phyloP scores from a whole-genome alignment of 2,797 vertebrate genomes.

The Hephaestus fuliginosus region DNA sequence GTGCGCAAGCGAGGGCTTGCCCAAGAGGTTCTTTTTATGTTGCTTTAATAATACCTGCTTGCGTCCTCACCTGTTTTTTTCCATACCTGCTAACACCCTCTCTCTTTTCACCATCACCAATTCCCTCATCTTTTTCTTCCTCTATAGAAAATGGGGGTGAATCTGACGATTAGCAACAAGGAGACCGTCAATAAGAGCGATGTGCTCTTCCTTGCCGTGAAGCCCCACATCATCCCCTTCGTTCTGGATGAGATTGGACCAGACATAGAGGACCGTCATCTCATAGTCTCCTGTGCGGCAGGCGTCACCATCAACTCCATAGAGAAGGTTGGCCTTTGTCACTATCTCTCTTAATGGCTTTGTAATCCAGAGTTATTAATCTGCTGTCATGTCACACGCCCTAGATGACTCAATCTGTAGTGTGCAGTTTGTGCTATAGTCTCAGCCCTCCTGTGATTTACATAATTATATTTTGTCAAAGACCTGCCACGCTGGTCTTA shows the following conservation, averaged over 20 bases:
- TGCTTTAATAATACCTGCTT: conserved; percentile 20
- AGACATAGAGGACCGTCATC: conserved; percentile 92
- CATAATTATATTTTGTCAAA: not conserved
- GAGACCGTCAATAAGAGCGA: conserved; percentile 92
- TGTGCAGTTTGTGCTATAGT: not conserved
- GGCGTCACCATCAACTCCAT: conserved; percentile 96
- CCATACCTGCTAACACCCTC: not conserved
- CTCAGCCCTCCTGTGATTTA: not conserved
- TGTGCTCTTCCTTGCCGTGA: conserved; percentile 94
- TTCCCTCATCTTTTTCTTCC: not conserved
- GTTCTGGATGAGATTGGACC: conserved; percentile 95
- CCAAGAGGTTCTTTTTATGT: not conserved
- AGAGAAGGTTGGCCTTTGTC: conserved; percentile 87
- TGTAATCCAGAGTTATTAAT: not conserved
- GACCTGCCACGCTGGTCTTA: not conserved
- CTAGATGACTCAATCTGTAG: not conserved
- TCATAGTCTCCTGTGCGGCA: conserved; percentile 95
- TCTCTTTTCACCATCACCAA: not conserved
- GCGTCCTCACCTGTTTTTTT: no score
- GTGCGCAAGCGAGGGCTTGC: not conserved
- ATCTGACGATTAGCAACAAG: conserved; percentile 94
- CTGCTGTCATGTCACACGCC: not conserved
- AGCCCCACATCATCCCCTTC: conserved; percentile 96
- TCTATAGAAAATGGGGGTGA: conserved; percentile 91
- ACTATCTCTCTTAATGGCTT: not conserved